Base-by-base conservation (phyloP, 2,888 invertebrate species). In the Tenthredo mesomela region DNA sequence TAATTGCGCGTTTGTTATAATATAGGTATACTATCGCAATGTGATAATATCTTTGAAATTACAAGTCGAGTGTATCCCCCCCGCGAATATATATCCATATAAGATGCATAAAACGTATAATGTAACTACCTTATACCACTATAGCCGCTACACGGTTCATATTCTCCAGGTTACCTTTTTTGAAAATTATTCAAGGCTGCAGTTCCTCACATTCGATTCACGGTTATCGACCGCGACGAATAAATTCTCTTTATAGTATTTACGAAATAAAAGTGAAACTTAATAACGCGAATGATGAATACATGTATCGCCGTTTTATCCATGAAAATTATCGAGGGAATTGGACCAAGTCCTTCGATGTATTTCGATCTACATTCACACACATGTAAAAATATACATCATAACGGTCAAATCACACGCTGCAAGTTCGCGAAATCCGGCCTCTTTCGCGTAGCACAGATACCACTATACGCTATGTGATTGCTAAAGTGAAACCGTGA, bases 261-360 rank as follows among this genome's bases (percentile, higher is more conserved):
- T 21, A 77, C 77, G 18, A 80, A 80, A 80, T 80, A 80, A 61
- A 80, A 80, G 80, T 80, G 80, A 80, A 80, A 80, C 61, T 80
- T 80, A 80, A 80, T 80, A 61, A 61, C 40, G 15, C 58, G 40
- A 18, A 12, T 15, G 80, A 40, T 40, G 40, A 43, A 73, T 25
- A 73, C 18, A 25, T 18, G 37, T 12, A 61, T 37, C n/a, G 33
- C 33, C 40, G 54, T 58, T 78, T 40, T 78, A 50, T 21, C 29
- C n/a, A 40, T 80, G 43, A 80, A 40, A 80, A 80, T 80, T 80
- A 80, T 61, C 61, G 40, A 29, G 18, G 80, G 80, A 80, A 80
- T 80, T 58, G 80, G 80, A 80, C 80, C 80, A 80, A 40, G 80
- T 80, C 80, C 58, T 61, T 80, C 9, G 21, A 18, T n/a, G 15